Evolutionary conservation across 2,888 invertebrate genomes (phyloP).

Genomic region (Aplocera efformata): DNA sequence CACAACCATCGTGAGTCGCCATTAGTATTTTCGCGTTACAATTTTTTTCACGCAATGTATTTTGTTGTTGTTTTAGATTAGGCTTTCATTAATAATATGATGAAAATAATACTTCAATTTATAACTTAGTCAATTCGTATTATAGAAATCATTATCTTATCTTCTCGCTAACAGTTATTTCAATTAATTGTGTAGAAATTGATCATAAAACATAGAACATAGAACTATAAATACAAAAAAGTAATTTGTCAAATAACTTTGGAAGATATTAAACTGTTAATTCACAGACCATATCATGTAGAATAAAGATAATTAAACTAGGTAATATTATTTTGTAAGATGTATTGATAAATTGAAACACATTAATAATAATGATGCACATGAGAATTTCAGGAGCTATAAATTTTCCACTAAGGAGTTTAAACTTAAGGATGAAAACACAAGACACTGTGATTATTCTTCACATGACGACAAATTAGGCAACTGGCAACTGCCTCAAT

Average conservation of each 20-base stretch:
- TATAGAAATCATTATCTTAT: background rate
- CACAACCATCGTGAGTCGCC: constrained; percentile 1
- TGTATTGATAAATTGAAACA: background rate
- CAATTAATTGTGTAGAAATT: background rate
- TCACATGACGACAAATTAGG: too few species aligned
- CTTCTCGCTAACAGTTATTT: background rate
- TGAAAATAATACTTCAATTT: constrained; percentile 10
- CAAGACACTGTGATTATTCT: background rate
- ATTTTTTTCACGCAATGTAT: background rate
- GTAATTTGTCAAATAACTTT: too few species aligned
- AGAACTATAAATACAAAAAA: constrained; percentile 15
- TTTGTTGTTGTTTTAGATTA: constrained; percentile 1
- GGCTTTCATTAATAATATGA: background rate
- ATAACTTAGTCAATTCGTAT: constrained; percentile 53
- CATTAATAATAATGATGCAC: constrained; percentile 4
- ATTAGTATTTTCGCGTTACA: background rate
- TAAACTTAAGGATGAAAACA: background rate
- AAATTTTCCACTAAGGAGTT: background rate
- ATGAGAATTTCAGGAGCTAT: constrained; percentile 10
- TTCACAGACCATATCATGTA: constrained; percentile 70
- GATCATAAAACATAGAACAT: constrained; percentile 4
- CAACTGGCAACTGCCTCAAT: too few species aligned
- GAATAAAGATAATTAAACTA: constrained; percentile 40
- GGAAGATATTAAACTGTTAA: constrained; percentile 18
- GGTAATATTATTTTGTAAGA: constrained; percentile 16